These are phyloP conservation scores for Alentia gelatinosa DNA, from an alignment of 2,888 invertebrate species.

Conservation along the genomic window DNA sequence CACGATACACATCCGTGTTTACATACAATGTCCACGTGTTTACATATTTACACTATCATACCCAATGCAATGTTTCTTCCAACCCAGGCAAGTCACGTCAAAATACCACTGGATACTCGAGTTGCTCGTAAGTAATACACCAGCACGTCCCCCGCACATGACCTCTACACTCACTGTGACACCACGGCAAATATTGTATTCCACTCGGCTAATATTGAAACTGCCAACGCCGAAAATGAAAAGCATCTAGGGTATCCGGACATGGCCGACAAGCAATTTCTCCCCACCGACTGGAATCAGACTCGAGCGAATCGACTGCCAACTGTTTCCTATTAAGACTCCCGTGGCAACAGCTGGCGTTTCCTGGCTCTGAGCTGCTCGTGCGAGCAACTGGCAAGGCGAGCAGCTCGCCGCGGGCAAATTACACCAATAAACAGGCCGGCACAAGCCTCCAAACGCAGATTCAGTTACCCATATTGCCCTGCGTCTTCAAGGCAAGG, in stretches of 20 bases:
- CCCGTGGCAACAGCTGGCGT: neutral
- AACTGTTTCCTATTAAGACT: neutral
- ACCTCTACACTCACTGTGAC: too few species aligned
- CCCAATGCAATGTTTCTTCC: neutral
- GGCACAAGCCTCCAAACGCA: neutral
- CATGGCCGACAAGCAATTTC: neutral
- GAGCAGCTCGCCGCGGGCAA: neutral
- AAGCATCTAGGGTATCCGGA: slow-evolving; percentile 1
- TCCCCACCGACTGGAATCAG: neutral
- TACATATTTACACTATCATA: neutral
- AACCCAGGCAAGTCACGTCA: neutral
- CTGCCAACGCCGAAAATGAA: neutral
- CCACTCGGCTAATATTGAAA: neutral
- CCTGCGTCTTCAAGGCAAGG: too few species aligned
- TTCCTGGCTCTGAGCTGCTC: neutral
- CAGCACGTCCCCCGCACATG: too few species aligned
- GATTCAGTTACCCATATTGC: neutral
- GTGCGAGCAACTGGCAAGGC: neutral
- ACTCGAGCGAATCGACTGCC: neutral
- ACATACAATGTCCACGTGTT: neutral
- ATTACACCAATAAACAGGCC: neutral
- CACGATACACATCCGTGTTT: neutral
- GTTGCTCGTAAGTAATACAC: too few species aligned
- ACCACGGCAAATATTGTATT: neutral
- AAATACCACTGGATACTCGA: too few species aligned